These are phyloP conservation scores for Fistularia tabacaria DNA, from an alignment of 2,797 vertebrate genomes.

Conservation along the genomic window DNA sequence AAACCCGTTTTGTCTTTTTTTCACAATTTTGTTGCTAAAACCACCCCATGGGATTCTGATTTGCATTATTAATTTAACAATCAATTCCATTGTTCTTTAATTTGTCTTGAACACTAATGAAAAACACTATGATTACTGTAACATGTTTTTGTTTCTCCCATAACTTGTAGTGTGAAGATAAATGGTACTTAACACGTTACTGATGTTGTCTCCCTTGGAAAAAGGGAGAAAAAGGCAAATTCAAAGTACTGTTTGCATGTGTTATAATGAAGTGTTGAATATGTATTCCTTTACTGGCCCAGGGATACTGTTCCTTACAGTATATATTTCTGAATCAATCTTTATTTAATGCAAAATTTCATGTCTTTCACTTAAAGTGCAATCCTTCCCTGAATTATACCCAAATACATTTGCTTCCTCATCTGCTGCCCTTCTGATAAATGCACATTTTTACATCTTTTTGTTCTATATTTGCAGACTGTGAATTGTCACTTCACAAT, in stretches of 20 bases:
- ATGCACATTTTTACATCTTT: slow-evolving; percentile 17
- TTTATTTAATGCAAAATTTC: slow-evolving; percentile 3
- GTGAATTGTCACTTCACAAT: slow-evolving; percentile 64
- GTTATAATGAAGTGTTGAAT: slow-evolving; percentile 15
- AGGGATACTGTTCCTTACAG: slow-evolving; percentile 17
- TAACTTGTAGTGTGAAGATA: slow-evolving; percentile 2
- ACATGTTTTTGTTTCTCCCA: neutral
- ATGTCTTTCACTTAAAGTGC: slow-evolving; percentile 18
- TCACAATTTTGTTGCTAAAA: no score
- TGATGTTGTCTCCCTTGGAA: slow-evolving; percentile 8
- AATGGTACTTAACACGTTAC: slow-evolving; percentile 25
- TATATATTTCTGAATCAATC: slow-evolving; percentile 29
- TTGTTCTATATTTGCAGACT: slow-evolving; percentile 36
- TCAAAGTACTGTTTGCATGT: slow-evolving; percentile 40
- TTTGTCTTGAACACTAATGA: no score
- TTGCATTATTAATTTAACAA: no score
- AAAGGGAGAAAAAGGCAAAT: slow-evolving; percentile 1
- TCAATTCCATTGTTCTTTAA: no score
- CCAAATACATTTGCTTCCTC: slow-evolving; percentile 10
- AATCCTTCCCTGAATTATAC: slow-evolving; percentile 20
- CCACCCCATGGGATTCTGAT: no score
- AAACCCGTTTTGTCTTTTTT: no score
- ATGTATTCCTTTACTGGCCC: slow-evolving; percentile 14
- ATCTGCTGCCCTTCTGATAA: slow-evolving; percentile 8
- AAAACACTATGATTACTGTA: no score